Percentiles rank a stretch among this genome's conserved stretches.
Evolutionary conservation across 2,113 vertebrate species (phyloP).

Genomic region (Sigmodon hispidus): DNA sequence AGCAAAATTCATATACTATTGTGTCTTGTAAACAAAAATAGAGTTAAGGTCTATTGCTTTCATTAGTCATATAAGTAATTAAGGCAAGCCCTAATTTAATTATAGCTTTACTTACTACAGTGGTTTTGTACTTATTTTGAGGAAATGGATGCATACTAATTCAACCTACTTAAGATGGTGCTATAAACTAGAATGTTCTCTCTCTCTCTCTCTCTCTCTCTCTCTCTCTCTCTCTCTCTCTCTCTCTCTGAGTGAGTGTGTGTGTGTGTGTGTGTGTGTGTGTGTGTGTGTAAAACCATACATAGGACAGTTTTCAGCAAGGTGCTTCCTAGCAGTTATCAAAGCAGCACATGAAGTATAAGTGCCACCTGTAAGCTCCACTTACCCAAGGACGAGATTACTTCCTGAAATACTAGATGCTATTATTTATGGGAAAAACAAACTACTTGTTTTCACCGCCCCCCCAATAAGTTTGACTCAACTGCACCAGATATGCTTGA

Average conservation of each 20-base stretch:
- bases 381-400: background rate
- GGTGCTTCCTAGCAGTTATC: background rate
- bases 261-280: too few relatives aligned
- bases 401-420: background rate
- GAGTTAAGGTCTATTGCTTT: background rate
- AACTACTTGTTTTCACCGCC: background rate
- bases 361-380: background rate
- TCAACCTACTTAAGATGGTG: background rate
- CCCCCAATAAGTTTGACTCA: background rate
- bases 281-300: background rate
- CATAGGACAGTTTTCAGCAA: background rate
- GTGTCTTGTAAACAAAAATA: background rate
- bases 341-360: background rate
- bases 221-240: too few relatives aligned
- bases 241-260: too few relatives aligned
- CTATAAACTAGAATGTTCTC: background rate
- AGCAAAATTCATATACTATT: background rate
- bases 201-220: too few relatives aligned
- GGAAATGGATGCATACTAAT: background rate
- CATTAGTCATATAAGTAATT: background rate
- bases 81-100: background rate
- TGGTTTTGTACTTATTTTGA: conserved; percentile 14
- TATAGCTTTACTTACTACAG: background rate
- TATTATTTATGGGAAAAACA: background rate
- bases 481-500: background rate